phyloP scores from a whole-genome alignment of 30 jellyfish, hydroid and myxozoan genomes.

The Chironex yamaguchii region DNA sequence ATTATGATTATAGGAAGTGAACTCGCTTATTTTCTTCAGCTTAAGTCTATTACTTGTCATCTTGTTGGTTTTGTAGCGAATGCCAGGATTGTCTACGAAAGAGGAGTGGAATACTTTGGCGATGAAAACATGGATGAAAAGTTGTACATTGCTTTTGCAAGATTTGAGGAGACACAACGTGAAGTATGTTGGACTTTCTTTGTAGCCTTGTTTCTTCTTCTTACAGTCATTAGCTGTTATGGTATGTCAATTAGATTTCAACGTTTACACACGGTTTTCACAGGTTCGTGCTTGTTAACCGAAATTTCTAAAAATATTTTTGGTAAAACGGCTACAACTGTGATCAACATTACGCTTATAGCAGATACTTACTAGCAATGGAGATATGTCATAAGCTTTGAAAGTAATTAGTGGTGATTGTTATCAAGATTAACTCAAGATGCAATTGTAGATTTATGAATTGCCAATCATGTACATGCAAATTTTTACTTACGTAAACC shows the following conservation, averaged over 20 bases:
- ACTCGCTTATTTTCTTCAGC: not conserved
- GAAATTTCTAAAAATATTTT: too few species aligned
- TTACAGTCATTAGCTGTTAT: not conserved
- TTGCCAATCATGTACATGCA: too few species aligned
- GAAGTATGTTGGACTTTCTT: slow-evolving; percentile 69
- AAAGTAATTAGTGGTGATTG: too few species aligned
- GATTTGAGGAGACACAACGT: slow-evolving; percentile 93
- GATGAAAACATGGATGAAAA: slow-evolving; percentile 88
- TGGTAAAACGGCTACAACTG: too few species aligned
- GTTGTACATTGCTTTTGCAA: slow-evolving; percentile 88
- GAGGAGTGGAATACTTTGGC: slow-evolving; percentile 92
- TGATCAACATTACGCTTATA: too few species aligned
- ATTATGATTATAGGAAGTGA: not conserved
- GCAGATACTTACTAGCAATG: too few species aligned
- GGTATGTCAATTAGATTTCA: not conserved
- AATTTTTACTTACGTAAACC: too few species aligned
- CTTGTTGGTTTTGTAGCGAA: slow-evolving; percentile 55
- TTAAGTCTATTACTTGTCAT: not conserved
- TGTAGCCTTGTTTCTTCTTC: not conserved
- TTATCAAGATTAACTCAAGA: too few species aligned
- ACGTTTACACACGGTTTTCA: too few species aligned
- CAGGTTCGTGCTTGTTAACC: too few species aligned
- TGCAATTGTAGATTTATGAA: too few species aligned
- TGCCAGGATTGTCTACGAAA: slow-evolving; percentile 93
- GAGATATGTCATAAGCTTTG: too few species aligned